Evolutionary conservation across 2,113 vertebrate genomes (phyloP), one percentile per base, ranked within the genome.

Genomic region (Hemiprocne comata): DNA sequence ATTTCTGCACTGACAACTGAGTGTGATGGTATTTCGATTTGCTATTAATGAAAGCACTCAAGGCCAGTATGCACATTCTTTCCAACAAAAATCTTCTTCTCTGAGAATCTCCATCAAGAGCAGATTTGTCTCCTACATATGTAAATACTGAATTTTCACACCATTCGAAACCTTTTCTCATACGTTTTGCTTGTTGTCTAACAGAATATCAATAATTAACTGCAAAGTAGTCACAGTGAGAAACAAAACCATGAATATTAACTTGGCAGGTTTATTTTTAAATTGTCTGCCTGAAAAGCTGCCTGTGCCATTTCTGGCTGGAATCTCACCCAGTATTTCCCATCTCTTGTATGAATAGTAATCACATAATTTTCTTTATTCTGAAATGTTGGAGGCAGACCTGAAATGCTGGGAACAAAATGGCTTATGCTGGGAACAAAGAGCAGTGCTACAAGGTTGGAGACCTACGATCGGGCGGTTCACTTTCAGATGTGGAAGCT

Each of bases 401-500:
- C 13, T 83, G 64, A 93, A 89, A 73, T 12, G 26, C 13, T 61
- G 77, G 13, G 6, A 48, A 77, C n/a, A n/a, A n/a, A n/a, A n/a
- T n/a, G n/a, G n/a, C n/a, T n/a, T n/a, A n/a, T n/a, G n/a, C n/a
- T n/a, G n/a, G n/a, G n/a, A n/a, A 91, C 83, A 95, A 95, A 95
- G 61, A 94, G 51, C 6, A 1, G n/a, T 13, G 3, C 62, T 91
- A n/a, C 3, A 42, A 84, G 29, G 51, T 51, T 95, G 60, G 79
- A 94, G 81, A 82, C 46, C 83, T 86, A 86, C 12, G 7, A 71
- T 85, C 1, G 53, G 86, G 87, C 95, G 95, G 94, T 95, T 97
- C 91, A 89, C 92, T 97, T 95, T 88, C 79, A 96, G 97, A 97
- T 96, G 94, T 97, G 93, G 85, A 97, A 96, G 89, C 97, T 97